Conservation (phyloP, 2,797 vertebrate genomes). For the Gymnoscopelus braueri region DNA sequence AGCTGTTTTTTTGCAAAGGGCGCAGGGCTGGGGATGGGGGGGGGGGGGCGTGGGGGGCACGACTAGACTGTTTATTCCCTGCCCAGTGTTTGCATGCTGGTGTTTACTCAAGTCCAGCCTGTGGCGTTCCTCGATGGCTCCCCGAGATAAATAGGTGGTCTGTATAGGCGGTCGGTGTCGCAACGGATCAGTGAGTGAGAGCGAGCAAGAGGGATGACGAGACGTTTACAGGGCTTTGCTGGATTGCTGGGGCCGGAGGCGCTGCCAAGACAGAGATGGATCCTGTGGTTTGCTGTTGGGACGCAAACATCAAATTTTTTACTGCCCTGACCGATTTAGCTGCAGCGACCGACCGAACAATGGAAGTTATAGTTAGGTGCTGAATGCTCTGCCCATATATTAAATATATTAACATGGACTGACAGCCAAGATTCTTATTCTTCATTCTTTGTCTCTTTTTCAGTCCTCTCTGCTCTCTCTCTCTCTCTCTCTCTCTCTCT, state of each 20-base stretch:
- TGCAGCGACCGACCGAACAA: constrained; percentile 6
- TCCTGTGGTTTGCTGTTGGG: constrained; percentile 21
- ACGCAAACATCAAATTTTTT: constrained; percentile 34
- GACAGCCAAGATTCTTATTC: too few species aligned
- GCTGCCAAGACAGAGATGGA: constrained; percentile 29
- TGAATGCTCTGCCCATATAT: constrained; percentile 7
- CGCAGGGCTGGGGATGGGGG: too few species aligned
- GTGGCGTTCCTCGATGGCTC: constrained; percentile 22
- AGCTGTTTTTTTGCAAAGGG: too few species aligned
- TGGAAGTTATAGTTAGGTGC: not conserved
- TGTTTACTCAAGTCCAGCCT: constrained; percentile 49
- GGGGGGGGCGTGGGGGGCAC: not conserved
- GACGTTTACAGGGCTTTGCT: not conserved
- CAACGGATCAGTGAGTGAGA: constrained; percentile 17
- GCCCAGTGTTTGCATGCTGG: constrained; percentile 32
- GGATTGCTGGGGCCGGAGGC: not conserved
- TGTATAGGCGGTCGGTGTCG: constrained; percentile 17
- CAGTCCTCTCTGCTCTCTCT: not conserved
- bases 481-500: too few species aligned
- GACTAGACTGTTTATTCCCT: constrained; percentile 43
- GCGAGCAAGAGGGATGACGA: constrained; percentile 25
- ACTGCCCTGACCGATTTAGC: constrained; percentile 38
- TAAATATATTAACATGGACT: too few species aligned
- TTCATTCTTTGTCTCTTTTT: too few species aligned
- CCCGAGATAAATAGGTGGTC: constrained; percentile 36